Base-by-base conservation (phyloP, 2,888 invertebrate genomes). In the Tryphoninae sp. region DNA sequence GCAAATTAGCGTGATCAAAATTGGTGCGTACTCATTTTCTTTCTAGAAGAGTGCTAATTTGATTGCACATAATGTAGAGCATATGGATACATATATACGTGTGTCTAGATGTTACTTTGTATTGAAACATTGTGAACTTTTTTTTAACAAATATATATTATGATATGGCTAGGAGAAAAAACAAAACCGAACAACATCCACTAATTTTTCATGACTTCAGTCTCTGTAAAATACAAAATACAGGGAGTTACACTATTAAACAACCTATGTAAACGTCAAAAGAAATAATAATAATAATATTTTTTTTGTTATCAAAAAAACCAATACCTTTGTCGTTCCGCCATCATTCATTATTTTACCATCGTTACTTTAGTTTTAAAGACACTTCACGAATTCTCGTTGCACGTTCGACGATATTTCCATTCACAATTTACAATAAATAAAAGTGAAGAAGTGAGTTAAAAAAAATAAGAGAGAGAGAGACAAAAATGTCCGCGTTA, bases 71-170 rank as follows among this genome's bases (percentile, higher is more conserved):
- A 45, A 58, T 23, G 16, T 72, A 61, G 67, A 67, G 19, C 62
- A 74, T 55, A 55, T 73, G n/a, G n/a, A 64, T 53, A 75, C 53
- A 58, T 72, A 81, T 33, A 74, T 40, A 59, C 58, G 64, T 62
- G 40, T 64, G 42, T 61, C 83, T 87, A 86, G 78, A 83, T 72
- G 68, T 67, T 64, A 83, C 73, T 80, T 68, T 64, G 73, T 86
- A 82, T 84, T 82, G 86, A 80, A 86, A 86, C 85, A 83, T 85
- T 84, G 86, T 83, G 78, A 86, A 86, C 84, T 84, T 86, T 83
- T 19, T 19, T 78, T 86, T 84, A 84, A 78, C 73, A 73, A 53
- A 84, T 61, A 65, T 33, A 6, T 33, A 33, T 26, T 72, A 72
- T 51, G 42, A 62, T n/a, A 16, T 80, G 85, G 84, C 80, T 80